phyloP scores from a whole-genome alignment of 2,888 invertebrate genomes.

The Zygaena filipendulae region DNA sequence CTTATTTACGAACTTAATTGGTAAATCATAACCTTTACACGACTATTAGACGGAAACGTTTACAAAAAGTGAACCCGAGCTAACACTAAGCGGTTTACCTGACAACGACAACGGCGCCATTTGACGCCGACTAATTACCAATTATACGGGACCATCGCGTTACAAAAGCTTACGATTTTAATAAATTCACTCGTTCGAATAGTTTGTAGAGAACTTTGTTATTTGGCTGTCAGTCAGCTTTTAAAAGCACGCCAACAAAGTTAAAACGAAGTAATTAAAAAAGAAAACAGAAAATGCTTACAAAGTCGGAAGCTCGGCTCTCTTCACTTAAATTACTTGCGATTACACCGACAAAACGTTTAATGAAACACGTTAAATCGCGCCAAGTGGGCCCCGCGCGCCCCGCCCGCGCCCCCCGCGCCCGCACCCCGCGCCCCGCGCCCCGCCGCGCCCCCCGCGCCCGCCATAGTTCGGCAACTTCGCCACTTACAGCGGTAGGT shows the following conservation, averaged over 20 bases:
- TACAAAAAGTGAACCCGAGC: too few relatives aligned
- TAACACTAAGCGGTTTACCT: too few relatives aligned
- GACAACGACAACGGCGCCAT: too few relatives aligned
- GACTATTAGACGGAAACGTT: too few relatives aligned
- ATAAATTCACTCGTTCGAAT: constrained; percentile 52
- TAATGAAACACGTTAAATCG: constrained; percentile 68
- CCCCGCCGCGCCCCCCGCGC: constrained; percentile 21
- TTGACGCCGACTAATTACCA: too few relatives aligned
- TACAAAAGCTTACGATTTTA: constrained; percentile 55
- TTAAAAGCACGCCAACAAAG: constrained; percentile 64
- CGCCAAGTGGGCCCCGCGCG: constrained; percentile 49
- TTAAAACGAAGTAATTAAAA: constrained; percentile 69
- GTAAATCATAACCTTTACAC: too few relatives aligned
- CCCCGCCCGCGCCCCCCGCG: constrained; percentile 20
- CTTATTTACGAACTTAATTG: too few relatives aligned
- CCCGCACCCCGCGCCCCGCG: constrained; percentile 26
- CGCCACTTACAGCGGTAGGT: constrained; percentile 56
- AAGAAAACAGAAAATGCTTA: constrained; percentile 69
- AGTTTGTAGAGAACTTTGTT: constrained; percentile 64
- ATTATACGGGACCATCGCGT: constrained; percentile 37
- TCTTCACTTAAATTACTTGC: constrained; percentile 68
- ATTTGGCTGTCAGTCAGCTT: constrained; percentile 67
- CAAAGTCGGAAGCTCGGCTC: constrained; percentile 66
- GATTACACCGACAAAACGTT: constrained; percentile 68
- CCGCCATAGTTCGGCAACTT: constrained; percentile 55